Base-by-base conservation (phyloP, 2,888 invertebrate genomes). In the Mimas tiliae region DNA sequence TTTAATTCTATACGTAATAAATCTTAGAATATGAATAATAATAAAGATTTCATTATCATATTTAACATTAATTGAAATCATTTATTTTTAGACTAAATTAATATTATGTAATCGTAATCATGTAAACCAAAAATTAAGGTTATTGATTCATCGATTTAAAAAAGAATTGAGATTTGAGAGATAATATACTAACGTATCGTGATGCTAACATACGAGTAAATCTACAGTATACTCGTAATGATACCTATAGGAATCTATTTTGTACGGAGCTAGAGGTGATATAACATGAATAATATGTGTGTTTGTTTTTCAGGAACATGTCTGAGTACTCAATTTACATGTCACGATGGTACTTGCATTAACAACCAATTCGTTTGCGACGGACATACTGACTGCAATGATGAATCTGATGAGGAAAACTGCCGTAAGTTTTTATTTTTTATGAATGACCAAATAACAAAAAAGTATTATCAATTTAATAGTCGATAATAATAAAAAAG, bases 341-440 rank as follows among this genome's bases (percentile, higher is more conserved):
- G 87, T 67, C 66, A 94, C 75, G 90, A 95, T 76, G 95, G 95
- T 21, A 78, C 83, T 67, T 97, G 97, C 82, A 92, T 96, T 72
- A 86, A 94, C 69, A 85, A 80, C n/a, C 87, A 88, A 16, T 95
- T 95, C 76, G 87, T 88, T 66, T 97, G 97, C 79, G 95, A 97
- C 79, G 90, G 91, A 62, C 74, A 86, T 45, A 62, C 63, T 38
- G 96, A 96, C 80, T 96, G 96, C 77, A 70, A 79, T 38, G 96
- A 96, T 80, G 90, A 91, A 65, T 95, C 95, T 6, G 96, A 96
- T 74, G 96, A 96, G 86, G 80, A 81, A 53, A 88, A 91, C 67
- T 95, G 95, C 80, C 89, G 94, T 92, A 83, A 88, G 90, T 94
- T 71, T 70, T 38, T 55, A 12, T 14, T 33, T 33, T n/a, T 47